Evolutionary conservation across 2,113 vertebrate genomes (phyloP).

Genomic region (Ictalurus punctatus): DNA sequence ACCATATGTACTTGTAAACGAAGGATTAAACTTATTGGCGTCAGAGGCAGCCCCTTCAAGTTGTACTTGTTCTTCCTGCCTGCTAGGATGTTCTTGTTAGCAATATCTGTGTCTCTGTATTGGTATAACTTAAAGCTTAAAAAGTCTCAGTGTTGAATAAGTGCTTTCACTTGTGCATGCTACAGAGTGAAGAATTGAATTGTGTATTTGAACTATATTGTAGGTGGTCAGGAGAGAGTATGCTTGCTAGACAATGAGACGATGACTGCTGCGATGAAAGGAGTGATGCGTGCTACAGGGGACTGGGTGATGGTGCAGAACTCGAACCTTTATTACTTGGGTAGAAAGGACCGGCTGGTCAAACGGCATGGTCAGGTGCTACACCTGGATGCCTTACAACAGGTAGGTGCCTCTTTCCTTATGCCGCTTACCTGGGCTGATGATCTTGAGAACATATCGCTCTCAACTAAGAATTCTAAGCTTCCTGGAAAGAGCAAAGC

Average conservation of each 20-base stretch:
- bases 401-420: conserved; percentile 66
- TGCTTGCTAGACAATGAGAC: conserved; percentile 87
- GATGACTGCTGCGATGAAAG: conserved; percentile 59
- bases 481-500: background rate
- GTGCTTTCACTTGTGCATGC: background rate
- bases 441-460: background rate
- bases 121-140: background rate
- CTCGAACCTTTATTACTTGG: conserved; percentile 78
- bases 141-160: background rate
- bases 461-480: background rate
- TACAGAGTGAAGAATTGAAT: background rate
- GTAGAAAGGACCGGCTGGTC: conserved; percentile 86
- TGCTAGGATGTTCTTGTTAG: background rate
- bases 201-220: background rate
- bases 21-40: background rate
- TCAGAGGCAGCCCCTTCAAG: background rate
- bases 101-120: background rate
- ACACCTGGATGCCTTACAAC: conserved; percentile 81
- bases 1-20: background rate
- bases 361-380: conserved; percentile 90
- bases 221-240: conserved; percentile 85
- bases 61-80: background rate
- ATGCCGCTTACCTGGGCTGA: background rate
- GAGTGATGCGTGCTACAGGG: conserved; percentile 88
- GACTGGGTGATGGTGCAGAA: conserved; percentile 82